Conservation (phyloP, 1,140 invertebrate genomes). For the Hestina assimilis region DNA sequence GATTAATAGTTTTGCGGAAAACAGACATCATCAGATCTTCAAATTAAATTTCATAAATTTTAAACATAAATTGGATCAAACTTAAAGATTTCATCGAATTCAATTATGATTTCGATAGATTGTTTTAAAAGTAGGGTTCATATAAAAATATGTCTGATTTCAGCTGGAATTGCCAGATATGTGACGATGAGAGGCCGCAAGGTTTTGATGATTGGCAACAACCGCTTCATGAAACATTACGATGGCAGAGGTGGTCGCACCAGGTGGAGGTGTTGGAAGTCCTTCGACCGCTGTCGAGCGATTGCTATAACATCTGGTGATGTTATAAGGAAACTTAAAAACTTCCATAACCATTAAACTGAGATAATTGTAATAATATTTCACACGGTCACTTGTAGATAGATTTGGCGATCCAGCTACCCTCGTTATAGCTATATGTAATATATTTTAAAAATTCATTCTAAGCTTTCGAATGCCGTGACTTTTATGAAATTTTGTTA, state of each 20-base stretch:
- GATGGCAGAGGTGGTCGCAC: conserved; percentile 41
- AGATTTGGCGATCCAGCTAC: too few species aligned
- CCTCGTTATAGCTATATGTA: too few species aligned
- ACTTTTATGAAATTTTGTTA: too few species aligned
- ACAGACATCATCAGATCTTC: too few species aligned
- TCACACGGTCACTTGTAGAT: too few species aligned
- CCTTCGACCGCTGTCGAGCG: conserved; percentile 52
- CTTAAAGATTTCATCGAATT: too few species aligned
- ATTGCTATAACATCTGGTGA: conserved; percentile 53
- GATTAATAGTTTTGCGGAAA: too few species aligned
- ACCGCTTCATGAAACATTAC: conserved; percentile 58
- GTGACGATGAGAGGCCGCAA: conserved; percentile 40
- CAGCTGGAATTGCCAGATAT: conserved; percentile 22
- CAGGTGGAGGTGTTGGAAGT: conserved; percentile 55
- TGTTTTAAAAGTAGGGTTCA: not conserved
- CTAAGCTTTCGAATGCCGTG: too few species aligned
- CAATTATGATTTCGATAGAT: not conserved
- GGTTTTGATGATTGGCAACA: conserved; percentile 45
- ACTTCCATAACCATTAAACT: conserved; percentile 50
- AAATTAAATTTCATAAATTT: too few species aligned
- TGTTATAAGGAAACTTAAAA: conserved; percentile 49
- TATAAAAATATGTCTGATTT: conserved; percentile 16
- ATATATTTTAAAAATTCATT: too few species aligned
- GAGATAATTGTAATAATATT: too few species aligned
- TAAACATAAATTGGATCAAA: too few species aligned